Base-by-base conservation (phyloP, 2,113 vertebrate species). In the Zingel zingel region DNA sequence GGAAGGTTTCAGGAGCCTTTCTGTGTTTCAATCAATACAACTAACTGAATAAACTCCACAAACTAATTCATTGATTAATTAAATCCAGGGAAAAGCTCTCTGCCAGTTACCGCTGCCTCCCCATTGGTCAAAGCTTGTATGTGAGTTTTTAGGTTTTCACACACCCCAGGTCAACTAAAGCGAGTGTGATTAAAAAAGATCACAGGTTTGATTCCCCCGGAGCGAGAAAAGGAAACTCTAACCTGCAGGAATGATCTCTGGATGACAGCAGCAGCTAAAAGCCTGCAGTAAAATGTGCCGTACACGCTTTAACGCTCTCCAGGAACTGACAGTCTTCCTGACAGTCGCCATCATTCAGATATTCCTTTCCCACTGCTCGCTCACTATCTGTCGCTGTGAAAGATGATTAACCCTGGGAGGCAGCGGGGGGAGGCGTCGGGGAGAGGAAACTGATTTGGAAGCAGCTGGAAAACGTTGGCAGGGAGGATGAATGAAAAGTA, bases 61-160 rank as follows among this genome's bases (percentile, higher is more conserved):
- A n/a, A 82, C 65, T 75, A 69, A 86, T 56, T 56, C 15, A 12
- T 16, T 12, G 7, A 45, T 45, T n/a, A 39, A 74, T 84, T 64
- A 66, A 69, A 66, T 53, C 45, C 27, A 30, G 64, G 10, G 11
- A 2, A 15, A 74, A 86, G 21, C 36, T 27, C 48, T 13, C 14
- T 53, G 39, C 18, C 57, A 4, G 45, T 16, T n/a, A 5, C 7
- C 11, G 66, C 45, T 0, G 63, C 63, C 27, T 48, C 27, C 45
- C 62, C 11, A 59, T 30, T 70, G 80, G 53, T 53, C 43, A 23
- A 63, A 47, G 45, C 43, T 8, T 43, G 10, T 11, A 43, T 43
- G 39, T 3, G 33, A 62, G 23, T 45, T 45, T 48, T 48, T 5
- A 3, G 2, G 39, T 43, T 43, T 43, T 9, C 39, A 65, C 39